Evolutionary conservation across 2,797 vertebrate genomes (phyloP).

Genomic region (Odontamblyopus lacepedii): DNA sequence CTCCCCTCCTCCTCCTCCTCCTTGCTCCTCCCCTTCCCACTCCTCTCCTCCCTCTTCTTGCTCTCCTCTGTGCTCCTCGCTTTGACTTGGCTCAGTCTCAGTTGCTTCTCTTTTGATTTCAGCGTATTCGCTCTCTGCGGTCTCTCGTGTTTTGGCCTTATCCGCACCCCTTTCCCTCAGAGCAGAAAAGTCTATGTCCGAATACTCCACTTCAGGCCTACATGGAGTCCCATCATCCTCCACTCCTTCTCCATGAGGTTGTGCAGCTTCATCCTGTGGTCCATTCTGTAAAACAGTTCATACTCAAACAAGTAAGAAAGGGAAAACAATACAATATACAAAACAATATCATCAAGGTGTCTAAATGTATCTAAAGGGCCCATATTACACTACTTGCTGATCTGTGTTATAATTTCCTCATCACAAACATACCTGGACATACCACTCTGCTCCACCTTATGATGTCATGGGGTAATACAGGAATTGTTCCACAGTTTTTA

Average conservation of each 20-base stretch:
- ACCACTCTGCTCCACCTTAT: too few relatives aligned
- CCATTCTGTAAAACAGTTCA: background rate
- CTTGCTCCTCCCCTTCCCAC: background rate
- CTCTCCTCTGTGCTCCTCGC: background rate
- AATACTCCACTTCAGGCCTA: conserved; percentile 55
- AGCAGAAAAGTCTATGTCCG: conserved; percentile 53
- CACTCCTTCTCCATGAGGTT: background rate
- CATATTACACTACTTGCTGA: too few relatives aligned
- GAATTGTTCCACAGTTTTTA: too few relatives aligned
- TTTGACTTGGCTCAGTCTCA: too few relatives aligned
- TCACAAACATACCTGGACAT: too few relatives aligned
- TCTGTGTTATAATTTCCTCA: too few relatives aligned
- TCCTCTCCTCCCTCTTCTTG: background rate
- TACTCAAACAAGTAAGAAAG: background rate
- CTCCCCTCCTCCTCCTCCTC: conserved; percentile 12
- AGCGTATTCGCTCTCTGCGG: conserved; percentile 59
- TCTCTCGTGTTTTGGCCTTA: background rate
- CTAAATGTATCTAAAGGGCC: background rate
- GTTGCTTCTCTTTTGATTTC: conserved; percentile 55
- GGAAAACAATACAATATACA: too few relatives aligned
- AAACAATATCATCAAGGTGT: background rate
- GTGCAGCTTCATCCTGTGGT: background rate
- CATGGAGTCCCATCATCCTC: background rate
- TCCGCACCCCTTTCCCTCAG: conserved; percentile 13
- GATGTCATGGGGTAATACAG: too few relatives aligned